phyloP scores from a whole-genome alignment of 2,888 invertebrate species.

The Limnephilus lunatus region DNA sequence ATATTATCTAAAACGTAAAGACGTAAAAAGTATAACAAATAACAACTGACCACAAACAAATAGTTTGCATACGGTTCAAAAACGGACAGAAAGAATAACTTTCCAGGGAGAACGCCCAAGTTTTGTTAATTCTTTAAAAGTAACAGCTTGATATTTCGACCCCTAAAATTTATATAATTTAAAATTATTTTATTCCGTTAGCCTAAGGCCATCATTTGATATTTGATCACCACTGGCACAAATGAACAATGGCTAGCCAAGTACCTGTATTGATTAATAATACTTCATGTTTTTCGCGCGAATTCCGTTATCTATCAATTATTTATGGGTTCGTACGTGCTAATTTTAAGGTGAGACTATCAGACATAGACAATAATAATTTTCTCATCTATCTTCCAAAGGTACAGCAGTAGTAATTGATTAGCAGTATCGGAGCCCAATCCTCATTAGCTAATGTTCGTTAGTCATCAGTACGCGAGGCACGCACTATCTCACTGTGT shows the following conservation, averaged over 20 bases:
- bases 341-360: neutral
- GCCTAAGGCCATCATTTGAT: neutral
- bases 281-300: neutral
- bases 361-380: neutral
- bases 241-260: neutral
- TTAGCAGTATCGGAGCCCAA: neutral
- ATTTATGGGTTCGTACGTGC: neutral
- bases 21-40: too few species aligned
- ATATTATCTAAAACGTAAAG: too few species aligned
- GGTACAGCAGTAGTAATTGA: neutral
- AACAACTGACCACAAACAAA: too few species aligned
- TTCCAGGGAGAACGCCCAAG: too few species aligned
- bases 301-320: neutral
- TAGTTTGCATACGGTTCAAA: too few species aligned
- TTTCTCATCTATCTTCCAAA: neutral
- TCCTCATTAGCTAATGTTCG: conserved; percentile 7
- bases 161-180: neutral
- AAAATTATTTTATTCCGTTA: neutral
- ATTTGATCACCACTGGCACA: neutral
- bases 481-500: neutral
- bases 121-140: neutral
- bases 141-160: neutral
- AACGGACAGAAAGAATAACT: too few species aligned
- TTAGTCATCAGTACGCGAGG: neutral
- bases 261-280: neutral